Percentiles rank a stretch among this genome's conserved stretches.
phyloP scores from a whole-genome alignment of 2,888 invertebrate genomes.

The Drepanosiphum platanoidis region DNA sequence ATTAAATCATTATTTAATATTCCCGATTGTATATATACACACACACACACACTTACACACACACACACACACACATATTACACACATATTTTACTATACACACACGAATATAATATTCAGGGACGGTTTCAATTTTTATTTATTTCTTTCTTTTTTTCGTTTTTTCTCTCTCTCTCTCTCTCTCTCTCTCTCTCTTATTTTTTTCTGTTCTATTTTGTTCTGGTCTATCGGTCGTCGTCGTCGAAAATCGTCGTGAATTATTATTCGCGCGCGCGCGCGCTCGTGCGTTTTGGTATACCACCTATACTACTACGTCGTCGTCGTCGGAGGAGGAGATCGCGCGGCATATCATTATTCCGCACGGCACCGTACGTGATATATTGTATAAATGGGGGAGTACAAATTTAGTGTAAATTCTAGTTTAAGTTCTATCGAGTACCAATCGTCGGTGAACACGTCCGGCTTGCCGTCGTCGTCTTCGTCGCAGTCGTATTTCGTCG shows the following conservation, averaged over 20 bases:
- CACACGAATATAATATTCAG: constrained; percentile 11
- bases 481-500: constrained; percentile 54
- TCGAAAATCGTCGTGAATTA: not conserved
- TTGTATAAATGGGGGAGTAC: constrained; percentile 60
- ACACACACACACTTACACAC: not conserved
- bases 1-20: not conserved
- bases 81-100: not conserved
- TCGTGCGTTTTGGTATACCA: constrained; percentile 28
- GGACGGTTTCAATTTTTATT: too few species aligned
- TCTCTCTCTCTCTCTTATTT: not conserved
- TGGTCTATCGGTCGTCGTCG: constrained; percentile 6
- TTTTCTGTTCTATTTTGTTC: not conserved
- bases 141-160: too few species aligned
- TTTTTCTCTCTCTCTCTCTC: not conserved
- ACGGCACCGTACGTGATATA: constrained; percentile 41
- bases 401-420: constrained; percentile 62
- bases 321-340: constrained; percentile 12
- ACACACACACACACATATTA: not conserved
- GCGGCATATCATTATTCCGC: constrained; percentile 42
- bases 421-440: constrained; percentile 60
- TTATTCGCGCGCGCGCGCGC: not conserved
- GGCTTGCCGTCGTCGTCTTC: constrained; percentile 46
- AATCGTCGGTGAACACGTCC: constrained; percentile 56
- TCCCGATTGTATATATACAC: constrained; percentile 8
- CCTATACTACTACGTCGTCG: not conserved